These are phyloP conservation scores for Petrosia ficiformis DNA, from an alignment of 37 sponge, comb jelly and placozoan species.

Conservation along the genomic window DNA sequence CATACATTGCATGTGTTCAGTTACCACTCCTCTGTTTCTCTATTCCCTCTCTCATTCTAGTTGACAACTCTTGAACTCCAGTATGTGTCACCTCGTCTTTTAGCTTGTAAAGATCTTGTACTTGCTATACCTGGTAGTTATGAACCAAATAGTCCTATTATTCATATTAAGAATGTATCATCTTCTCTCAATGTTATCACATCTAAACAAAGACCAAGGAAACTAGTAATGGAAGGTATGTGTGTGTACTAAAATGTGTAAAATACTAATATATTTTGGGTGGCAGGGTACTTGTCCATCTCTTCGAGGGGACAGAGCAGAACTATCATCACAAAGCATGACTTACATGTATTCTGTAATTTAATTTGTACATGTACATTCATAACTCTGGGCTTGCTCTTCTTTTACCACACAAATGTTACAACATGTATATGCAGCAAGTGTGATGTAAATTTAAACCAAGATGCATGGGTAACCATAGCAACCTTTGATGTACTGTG, in stretches of 20 bases:
- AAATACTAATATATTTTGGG: background rate
- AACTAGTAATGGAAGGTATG: slow-evolving; percentile 90
- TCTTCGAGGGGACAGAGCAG: too few relatives aligned
- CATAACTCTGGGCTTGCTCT: too few relatives aligned
- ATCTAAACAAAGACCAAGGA: slow-evolving; percentile 93
- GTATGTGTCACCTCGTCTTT: slow-evolving; percentile 92
- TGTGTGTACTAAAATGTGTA: too few relatives aligned
- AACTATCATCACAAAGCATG: background rate
- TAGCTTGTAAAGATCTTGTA: slow-evolving; percentile 80
- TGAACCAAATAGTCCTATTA: slow-evolving; percentile 80
- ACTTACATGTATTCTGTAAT: background rate
- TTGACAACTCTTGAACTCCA: slow-evolving; percentile 92
- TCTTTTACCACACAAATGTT: too few relatives aligned
- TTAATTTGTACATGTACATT: background rate
- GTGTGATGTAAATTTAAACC: too few relatives aligned
- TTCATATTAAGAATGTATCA: slow-evolving; percentile 80
- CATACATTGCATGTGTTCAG: too few relatives aligned
- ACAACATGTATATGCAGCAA: too few relatives aligned
- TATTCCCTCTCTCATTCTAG: slow-evolving; percentile 26
- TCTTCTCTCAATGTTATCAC: slow-evolving; percentile 91
- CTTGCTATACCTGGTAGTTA: slow-evolving; percentile 96
- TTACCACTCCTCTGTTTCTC: too few relatives aligned
- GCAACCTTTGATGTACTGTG: too few relatives aligned
- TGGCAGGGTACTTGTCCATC: too few relatives aligned
- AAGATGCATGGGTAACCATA: too few relatives aligned